These are phyloP conservation scores for Falco novaeseelandiae DNA, from an alignment of 2,797 vertebrate species.

Conservation along the genomic window DNA sequence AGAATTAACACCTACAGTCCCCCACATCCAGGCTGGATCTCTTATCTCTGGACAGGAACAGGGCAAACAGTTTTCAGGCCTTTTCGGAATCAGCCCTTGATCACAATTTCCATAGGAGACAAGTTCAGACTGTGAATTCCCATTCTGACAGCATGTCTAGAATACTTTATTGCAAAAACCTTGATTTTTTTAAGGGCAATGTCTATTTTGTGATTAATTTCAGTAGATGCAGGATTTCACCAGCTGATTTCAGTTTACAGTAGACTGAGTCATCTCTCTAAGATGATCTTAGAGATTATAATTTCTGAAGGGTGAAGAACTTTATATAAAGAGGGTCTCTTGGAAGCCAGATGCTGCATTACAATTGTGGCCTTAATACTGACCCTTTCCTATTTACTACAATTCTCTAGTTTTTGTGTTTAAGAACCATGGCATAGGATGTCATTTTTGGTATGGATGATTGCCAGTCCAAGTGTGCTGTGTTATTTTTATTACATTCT, in stretches of 20 bases:
- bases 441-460: background rate
- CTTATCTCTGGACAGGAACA: background rate
- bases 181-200: background rate
- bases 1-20: background rate
- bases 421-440: background rate
- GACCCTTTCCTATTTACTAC: background rate
- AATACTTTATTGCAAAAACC: accelerated
- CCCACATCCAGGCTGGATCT: background rate
- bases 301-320: background rate
- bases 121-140: background rate
- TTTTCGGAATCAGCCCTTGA: background rate
- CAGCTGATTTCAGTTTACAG: background rate
- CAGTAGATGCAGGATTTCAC: background rate
- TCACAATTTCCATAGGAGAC: background rate
- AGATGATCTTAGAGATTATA: background rate
- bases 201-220: background rate
- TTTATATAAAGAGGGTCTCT: background rate
- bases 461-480: background rate
- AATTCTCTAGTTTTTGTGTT: background rate
- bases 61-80: background rate
- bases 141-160: background rate
- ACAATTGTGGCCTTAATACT: background rate
- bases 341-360: background rate
- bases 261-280: background rate
- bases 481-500: constrained; percentile 7